Base-by-base conservation (phyloP, 2,113 vertebrate genomes). In the Tenrec ecaudatus region DNA sequence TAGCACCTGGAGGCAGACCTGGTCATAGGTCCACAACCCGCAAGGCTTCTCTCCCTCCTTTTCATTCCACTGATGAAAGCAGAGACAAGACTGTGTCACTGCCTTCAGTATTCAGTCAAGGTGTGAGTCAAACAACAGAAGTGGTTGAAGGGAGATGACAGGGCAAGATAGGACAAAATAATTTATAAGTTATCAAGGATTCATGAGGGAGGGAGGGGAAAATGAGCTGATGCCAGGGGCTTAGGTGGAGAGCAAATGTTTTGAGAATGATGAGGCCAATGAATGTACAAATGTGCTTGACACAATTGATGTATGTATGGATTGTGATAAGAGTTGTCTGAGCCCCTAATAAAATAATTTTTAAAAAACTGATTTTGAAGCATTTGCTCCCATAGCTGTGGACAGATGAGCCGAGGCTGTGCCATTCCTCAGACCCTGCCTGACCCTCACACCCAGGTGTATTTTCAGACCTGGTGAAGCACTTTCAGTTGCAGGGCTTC, bases 371-470 rank as follows among this genome's bases (percentile, higher is more conserved):
- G 80, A 71, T 92, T 96, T 86, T 90, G 82, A 91, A 73, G 93
- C 27, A 83, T 0, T 93, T 58, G 4, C 82, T 80, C 47, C 85
- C 82, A 88, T 40, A 92, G 93, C 76, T 62, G 64, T 93, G 40
- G 69, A 90, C n/a, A 92, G 69, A 93, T 93, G 95, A 86, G 80
- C 80, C 76, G 90, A 40, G 68, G 40, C 87, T 66, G 11, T 60
- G 80, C 93, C 91, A 91, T 93, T 89, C 90, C 15, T 93, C 66
- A 93, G 73, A 62, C 66, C 27, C 17, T 87, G 93, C 84, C 57
- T 95, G 73, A 94, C 66, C 88, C 20, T 31, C 40, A 40, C 6
- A 84, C 90, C 80, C 1, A 0, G 57, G 89, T 84, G 58, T 94
- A 84, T 36, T 84, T 87, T 94, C 66, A 86, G 31, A 92, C 38